Evolutionary conservation across 2,888 invertebrate genomes (phyloP), one percentile per base, ranked within the genome.

Genomic region (Nomada goodeniana): DNA sequence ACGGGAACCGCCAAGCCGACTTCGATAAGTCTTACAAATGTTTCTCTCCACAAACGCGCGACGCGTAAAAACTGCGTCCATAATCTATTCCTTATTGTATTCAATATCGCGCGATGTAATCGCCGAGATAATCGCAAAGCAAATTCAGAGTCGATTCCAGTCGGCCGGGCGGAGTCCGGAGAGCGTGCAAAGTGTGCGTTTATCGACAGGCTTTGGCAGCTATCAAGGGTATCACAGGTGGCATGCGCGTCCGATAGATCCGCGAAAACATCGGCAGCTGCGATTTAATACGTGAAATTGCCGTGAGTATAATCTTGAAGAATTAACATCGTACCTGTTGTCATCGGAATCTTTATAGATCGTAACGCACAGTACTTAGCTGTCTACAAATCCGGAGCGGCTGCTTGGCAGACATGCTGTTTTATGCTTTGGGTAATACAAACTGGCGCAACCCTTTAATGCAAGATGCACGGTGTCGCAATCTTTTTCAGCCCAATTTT

Each of bases 11-110:
- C 36, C 29, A 18, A 42, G 29, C n/a, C 53, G 15, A 36, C 36
- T 67, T 67, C 67, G 20, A 53, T 36, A 53, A 67, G 36, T 20
- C 20, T n/a, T 67, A 67, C 67, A 42, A 67, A 53, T 18, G 67
- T 67, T 36, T 42, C 53, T 20, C 67, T 36, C 36, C 36, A 9
- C 63, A n/a, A 18, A 42, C 42, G 20, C 61, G 15, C 20, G 44
- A 11, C 68, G 18, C 7, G 42, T 7, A 57, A 26, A 68, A 55
- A 44, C 18, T 13, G 68, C 55, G 42, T 68, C 55, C 55, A 26
- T 55, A 10, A 69, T 69, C 57, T 57, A 59, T 69, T 69, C 69
- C 13, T 59, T 57, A 57, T 59, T 69, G 69, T 59, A 69, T 69
- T 47, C 44, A 15, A 47, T 57, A 69, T 42, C 23, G 18, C 3